Percentiles rank a stretch among this genome's conserved stretches.
Conservation (phyloP, 2,888 invertebrate species). For the Synergus laeviventris region DNA sequence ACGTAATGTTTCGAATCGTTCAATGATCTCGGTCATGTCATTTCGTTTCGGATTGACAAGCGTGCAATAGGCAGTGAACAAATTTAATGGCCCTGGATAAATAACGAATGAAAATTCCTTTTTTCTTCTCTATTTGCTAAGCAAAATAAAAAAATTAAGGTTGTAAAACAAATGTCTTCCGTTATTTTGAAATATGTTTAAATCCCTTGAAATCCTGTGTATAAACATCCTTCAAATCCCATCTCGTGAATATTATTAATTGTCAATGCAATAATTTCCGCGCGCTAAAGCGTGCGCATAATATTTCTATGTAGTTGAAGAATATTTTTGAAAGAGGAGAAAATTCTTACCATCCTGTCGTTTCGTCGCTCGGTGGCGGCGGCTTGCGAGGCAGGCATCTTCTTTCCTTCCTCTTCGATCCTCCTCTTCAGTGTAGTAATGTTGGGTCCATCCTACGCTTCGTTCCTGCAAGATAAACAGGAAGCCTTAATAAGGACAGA, state of each 20-base stretch:
- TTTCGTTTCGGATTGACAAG: not conserved
- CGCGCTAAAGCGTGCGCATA: too few species aligned
- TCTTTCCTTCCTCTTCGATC: conserved; percentile 55
- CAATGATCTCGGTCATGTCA: not conserved
- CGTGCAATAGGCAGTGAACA: not conserved
- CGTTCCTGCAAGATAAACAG: conserved; percentile 65
- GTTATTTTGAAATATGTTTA: too few species aligned
- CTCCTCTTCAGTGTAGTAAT: conserved; percentile 68
- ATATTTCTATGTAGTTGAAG: not conserved
- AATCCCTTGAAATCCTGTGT: too few species aligned
- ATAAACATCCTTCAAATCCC: too few species aligned
- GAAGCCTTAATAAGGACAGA: conserved; percentile 56
- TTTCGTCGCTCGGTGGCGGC: conserved; percentile 73
- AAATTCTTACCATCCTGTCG: conserved; percentile 69
- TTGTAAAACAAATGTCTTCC: too few species aligned
- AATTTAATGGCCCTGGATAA: not conserved
- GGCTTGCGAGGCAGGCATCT: conserved; percentile 73
- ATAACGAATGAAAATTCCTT: not conserved
- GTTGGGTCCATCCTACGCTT: conserved; percentile 72
- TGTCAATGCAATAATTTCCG: too few species aligned
- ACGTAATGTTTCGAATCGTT: conserved; percentile 17
- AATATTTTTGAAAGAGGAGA: not conserved
- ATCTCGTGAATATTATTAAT: too few species aligned
- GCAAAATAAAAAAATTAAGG: too few species aligned
- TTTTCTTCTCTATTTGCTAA: not conserved